Evolutionary conservation across 2,888 invertebrate genomes (phyloP), one percentile per base, ranked within the genome.

Genomic region (Agonum fuliginosum): DNA sequence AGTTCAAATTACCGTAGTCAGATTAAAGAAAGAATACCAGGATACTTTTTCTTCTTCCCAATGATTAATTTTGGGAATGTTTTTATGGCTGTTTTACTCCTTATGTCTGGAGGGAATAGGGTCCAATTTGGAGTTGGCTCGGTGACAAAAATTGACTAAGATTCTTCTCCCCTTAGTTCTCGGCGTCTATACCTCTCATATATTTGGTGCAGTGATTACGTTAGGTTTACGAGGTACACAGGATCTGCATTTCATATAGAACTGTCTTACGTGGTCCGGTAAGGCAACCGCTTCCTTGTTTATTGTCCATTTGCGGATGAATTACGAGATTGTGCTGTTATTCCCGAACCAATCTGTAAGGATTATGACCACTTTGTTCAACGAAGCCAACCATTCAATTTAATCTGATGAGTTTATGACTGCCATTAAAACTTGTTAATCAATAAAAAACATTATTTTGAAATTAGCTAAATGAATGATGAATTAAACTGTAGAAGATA

Each of bases 221-320:
- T 37, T 73, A 22, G 43, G 41, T 74, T 74, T 75, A 75, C 75
- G 65, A 67, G 46, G 75, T 67, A 65, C 75, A 75, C 51, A 48
- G 65, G 37, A 75, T 75, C 75, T 75, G 67, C 75, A 75, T 75
- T 75, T 62, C 48, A 67, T 75, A 67, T 65, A 74, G 65, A 73
- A 62, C 62, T 75, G 43, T 67, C 67, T 51, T 67, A 46, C 30
- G 37, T 51, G 51, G 34, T 6, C 71, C 51, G 51, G 51, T 71
- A 71, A 22, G 54, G 17, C 34, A 51, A 34, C 34, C 24, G 67
- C 37, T 65, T 37, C 17, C 62, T 65, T 62, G 74, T 74, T 74
- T 74, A 74, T 65, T 74, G 30, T 75, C 67, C 67, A 75, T 75
- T 75, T 75, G 67, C 41, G 67, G 67, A 75, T 67, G 67, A 75